Evolutionary conservation across 2,797 vertebrate genomes (phyloP).

Genomic region (Rhadinocentrus ornatus): DNA sequence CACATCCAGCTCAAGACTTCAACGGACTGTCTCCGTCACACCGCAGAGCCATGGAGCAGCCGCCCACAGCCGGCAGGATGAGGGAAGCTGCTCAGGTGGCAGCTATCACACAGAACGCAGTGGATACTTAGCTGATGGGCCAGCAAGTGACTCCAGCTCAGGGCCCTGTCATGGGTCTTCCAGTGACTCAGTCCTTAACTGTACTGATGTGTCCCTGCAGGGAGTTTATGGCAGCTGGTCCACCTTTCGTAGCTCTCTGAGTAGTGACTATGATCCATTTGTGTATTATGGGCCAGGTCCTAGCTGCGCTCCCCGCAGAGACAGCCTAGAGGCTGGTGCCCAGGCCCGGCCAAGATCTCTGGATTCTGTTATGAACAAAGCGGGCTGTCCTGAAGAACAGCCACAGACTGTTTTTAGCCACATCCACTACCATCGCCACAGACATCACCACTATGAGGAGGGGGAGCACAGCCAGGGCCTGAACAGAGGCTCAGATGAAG

Average conservation of each 20-base stretch:
- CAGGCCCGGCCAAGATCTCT: slow-evolving; percentile 86
- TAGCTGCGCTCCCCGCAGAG: slow-evolving; percentile 66
- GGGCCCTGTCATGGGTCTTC: slow-evolving; percentile 96
- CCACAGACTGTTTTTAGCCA: slow-evolving; percentile 90
- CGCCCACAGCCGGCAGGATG: slow-evolving; percentile 83
- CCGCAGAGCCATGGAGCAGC: slow-evolving; percentile 41
- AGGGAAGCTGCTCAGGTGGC: slow-evolving; percentile 91
- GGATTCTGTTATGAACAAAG: slow-evolving; percentile 86
- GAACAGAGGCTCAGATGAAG: slow-evolving; percentile 80
- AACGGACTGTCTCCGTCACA: slow-evolving; percentile 49
- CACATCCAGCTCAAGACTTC: slow-evolving; percentile 75
- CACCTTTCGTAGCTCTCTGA: slow-evolving; percentile 96
- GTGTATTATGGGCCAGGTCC: slow-evolving; percentile 87
- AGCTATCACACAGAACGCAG: slow-evolving; percentile 94
- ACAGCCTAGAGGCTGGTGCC: slow-evolving; percentile 66
- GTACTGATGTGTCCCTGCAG: slow-evolving; percentile 93
- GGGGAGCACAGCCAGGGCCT: slow-evolving; percentile 75
- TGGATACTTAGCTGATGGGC: slow-evolving; percentile 94
- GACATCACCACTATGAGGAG: slow-evolving; percentile 92
- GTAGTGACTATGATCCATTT: slow-evolving; percentile 94
- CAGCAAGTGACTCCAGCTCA: slow-evolving; percentile 96
- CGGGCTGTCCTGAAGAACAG: slow-evolving; percentile 76
- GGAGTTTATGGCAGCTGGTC: slow-evolving; percentile 97
- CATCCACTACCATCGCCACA: slow-evolving; percentile 93
- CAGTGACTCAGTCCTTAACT: slow-evolving; percentile 96